Evolutionary conservation across 2,797 vertebrate genomes (phyloP), one percentile per base, ranked within the genome.

Genomic region (Pangasius sanitwongsei): DNA sequence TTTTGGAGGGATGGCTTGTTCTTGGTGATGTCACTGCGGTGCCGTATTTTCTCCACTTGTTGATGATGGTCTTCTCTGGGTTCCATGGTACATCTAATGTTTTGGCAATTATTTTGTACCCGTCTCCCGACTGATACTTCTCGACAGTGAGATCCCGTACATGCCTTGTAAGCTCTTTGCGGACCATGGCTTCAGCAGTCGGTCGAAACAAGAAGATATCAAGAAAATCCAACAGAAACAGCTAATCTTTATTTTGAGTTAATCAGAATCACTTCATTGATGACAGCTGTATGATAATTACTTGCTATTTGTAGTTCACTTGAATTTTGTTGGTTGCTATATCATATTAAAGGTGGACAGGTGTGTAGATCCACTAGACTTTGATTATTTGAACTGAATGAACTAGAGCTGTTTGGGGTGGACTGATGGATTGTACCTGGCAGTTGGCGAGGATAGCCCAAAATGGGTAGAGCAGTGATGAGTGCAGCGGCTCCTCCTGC

Each of bases 371-470:
- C 57, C 15, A 65, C 1, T 37, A 11, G 28, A 65, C 25, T 18
- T 83, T 0, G 2, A 48, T 18, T 74, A 34, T 86, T 41, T 23
- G 23, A 86, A 28, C 4, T 34, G 37, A 31, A 81, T n/a, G 57
- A 88, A 20, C 78, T 75, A 34, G 53, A 23, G 11, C 13, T 69
- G 25, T 55, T 86, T 83, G 31, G 23, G n/a, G 11, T 12, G 13
- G 1, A 20, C n/a, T 75, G 69, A 44, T 67, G 78, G 20, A 23
- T 12, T 37, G 50, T 94, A 99, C 98, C 98, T 95, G 98, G 98
- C 28, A 99, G 96, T 89, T 97, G 97, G 1, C 95, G 96, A 0
- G 98, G 98, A 90, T 97, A 99, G 11, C 97, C 97, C 8, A 99
- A 96, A 92, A 99, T 98, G 85, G 98, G 98, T 89, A 99, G 86